Conservation (phyloP, 1,140 invertebrate species). For the Scaptomyza graminum region DNA sequence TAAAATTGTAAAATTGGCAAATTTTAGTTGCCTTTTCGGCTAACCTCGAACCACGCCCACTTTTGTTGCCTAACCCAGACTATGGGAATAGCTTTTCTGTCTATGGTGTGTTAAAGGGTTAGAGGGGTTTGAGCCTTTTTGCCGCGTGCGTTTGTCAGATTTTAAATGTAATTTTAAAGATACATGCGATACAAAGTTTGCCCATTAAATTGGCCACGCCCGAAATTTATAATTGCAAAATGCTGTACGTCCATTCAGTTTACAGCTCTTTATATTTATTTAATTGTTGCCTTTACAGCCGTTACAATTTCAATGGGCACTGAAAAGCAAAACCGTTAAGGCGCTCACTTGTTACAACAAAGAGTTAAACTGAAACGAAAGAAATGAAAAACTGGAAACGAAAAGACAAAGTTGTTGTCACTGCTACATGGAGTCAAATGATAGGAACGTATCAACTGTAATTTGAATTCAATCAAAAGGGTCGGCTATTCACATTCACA, state of each 20-base stretch:
- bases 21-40: conserved; percentile 56
- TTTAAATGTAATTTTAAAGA: not conserved
- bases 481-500: conserved; percentile 39
- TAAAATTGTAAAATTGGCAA: conserved; percentile 74
- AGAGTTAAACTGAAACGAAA: not conserved
- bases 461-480: conserved; percentile 73
- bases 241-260: conserved; percentile 47
- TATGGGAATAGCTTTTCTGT: conserved; percentile 15
- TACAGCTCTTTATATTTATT: too few species aligned
- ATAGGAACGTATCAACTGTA: conserved; percentile 62
- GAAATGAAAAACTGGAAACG: conserved; percentile 51
- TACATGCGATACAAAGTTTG: conserved; percentile 59
- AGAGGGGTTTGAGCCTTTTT: conserved; percentile 5
- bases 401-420: conserved; percentile 51
- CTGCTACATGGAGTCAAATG: conserved; percentile 37
- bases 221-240: conserved; percentile 67
- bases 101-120: conserved; percentile 61
- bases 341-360: conserved; percentile 64
- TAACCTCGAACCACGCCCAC: conserved; percentile 50
- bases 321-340: conserved; percentile 50
- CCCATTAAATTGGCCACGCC: conserved; percentile 70
- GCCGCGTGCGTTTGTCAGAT: conserved; percentile 19
- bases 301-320: conserved; percentile 43
- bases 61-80: conserved; percentile 17
- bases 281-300: conserved; percentile 29